These are phyloP conservation scores for Agelas oroides DNA, from an alignment of 37 sponge, comb jelly and placozoan species.

Conservation along the genomic window DNA sequence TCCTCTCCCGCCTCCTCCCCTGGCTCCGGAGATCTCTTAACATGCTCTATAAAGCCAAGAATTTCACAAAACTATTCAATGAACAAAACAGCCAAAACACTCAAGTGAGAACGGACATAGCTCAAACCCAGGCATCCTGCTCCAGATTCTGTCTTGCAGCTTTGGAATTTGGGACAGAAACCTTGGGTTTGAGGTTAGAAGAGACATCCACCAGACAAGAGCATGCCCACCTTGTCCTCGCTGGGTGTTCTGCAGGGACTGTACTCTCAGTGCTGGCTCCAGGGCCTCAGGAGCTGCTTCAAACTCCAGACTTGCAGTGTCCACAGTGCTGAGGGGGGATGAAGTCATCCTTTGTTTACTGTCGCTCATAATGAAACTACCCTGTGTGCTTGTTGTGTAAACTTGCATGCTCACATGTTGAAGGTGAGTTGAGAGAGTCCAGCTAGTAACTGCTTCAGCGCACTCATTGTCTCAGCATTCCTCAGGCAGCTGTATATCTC, in stretches of 20 bases:
- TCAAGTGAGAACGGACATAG: too few relatives aligned
- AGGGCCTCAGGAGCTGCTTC: constrained; percentile 70
- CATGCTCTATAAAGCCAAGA: not conserved
- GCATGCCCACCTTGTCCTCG: too few relatives aligned
- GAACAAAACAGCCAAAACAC: too few relatives aligned
- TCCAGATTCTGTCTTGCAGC: too few relatives aligned
- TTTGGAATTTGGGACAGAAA: not conserved
- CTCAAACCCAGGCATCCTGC: not conserved
- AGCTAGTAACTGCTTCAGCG: constrained; percentile 64
- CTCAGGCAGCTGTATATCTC: constrained; percentile 80
- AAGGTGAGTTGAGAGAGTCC: constrained; percentile 73
- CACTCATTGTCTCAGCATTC: constrained; percentile 61
- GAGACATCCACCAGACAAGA: too few relatives aligned
- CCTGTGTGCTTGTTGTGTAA: not conserved
- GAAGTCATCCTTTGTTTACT: too few relatives aligned
- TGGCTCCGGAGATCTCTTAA: not conserved
- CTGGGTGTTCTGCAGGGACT: constrained; percentile 28
- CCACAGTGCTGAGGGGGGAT: constrained; percentile 60
- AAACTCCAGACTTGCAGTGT: constrained; percentile 82
- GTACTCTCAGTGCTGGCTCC: constrained; percentile 50
- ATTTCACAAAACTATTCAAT: too few relatives aligned
- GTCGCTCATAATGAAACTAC: too few relatives aligned
- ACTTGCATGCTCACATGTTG: constrained; percentile 45
- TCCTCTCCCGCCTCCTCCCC: not conserved
- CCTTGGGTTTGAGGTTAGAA: not conserved